These are phyloP conservation scores for Cydia strobilella DNA, from an alignment of 1,140 invertebrate species.

Conservation along the genomic window DNA sequence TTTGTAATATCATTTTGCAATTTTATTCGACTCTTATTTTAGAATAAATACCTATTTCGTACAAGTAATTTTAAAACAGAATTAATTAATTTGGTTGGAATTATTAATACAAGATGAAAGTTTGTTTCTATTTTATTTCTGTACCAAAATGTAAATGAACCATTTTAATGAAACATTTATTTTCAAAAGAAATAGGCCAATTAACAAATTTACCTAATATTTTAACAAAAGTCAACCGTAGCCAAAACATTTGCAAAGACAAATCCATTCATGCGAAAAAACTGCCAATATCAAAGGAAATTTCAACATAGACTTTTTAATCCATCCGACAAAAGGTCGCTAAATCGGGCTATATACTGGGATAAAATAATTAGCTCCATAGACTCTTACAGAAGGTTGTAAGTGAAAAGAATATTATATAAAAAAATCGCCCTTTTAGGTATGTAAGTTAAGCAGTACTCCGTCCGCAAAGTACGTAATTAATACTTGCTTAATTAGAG, in stretches of 20 bases:
- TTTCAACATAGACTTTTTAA: not conserved
- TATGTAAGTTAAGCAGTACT: not conserved
- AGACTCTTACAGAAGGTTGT: not conserved
- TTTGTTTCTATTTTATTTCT: too few relatives aligned
- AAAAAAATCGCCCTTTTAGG: not conserved
- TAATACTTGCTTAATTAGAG: conserved; percentile 3
- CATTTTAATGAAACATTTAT: too few relatives aligned
- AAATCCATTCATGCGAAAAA: not conserved
- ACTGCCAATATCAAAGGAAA: conserved; percentile 1
- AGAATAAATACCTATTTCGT: too few relatives aligned
- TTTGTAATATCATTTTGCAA: too few relatives aligned
- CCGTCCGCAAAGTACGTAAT: not conserved
- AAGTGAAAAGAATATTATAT: not conserved
- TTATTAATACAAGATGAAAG: too few relatives aligned
- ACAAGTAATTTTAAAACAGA: too few relatives aligned
- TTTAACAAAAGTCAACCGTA: not conserved
- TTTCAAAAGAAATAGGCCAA: not conserved
- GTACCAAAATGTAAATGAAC: too few relatives aligned
- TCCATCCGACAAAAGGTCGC: not conserved
- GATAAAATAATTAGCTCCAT: conserved; percentile 3
- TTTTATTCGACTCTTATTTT: too few relatives aligned
- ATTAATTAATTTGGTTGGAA: too few relatives aligned
- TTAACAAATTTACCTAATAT: not conserved
- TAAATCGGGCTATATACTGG: not conserved
- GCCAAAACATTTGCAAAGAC: not conserved